Conservation (phyloP, 2,797 vertebrate genomes). For the Macrochelys suwanniensis region DNA sequence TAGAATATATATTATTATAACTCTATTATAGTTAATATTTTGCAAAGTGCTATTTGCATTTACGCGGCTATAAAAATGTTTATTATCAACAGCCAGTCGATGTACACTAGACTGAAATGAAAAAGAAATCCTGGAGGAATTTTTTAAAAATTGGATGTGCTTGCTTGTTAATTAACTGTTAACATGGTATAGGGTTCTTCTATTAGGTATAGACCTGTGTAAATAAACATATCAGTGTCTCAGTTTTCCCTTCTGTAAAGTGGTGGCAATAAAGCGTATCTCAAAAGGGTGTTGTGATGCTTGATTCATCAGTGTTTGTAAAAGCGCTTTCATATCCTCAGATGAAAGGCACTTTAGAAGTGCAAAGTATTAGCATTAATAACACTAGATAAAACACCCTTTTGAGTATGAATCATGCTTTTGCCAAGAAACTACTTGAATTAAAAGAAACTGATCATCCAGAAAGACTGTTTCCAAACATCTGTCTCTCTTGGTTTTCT, state of each 20-base stretch:
- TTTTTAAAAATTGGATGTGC: background rate
- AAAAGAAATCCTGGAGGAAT: background rate
- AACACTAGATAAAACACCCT: background rate
- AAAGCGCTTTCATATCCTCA: conserved; percentile 31
- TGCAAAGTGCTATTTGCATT: background rate
- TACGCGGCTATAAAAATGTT: background rate
- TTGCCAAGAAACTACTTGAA: conserved; percentile 18
- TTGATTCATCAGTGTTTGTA: conserved; percentile 1
- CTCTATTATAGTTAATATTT: background rate
- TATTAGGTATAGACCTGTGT: background rate
- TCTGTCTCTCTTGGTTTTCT: conserved; percentile 10
- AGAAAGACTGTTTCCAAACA: background rate
- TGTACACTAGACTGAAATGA: background rate
- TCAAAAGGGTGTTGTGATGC: background rate
- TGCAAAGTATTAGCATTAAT: background rate
- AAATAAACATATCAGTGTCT: background rate
- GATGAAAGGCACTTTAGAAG: conserved; percentile 1
- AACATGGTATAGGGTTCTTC: background rate
- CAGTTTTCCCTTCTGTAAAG: conserved; percentile 18
- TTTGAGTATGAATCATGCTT: conserved; percentile 1
- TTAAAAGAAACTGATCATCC: background rate
- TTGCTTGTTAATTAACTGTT: background rate
- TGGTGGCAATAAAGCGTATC: background rate
- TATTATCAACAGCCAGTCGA: background rate
- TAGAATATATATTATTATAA: background rate